A percentile compares a stretch with the other conserved stretches of the same genome.
Conservation (phyloP, 2,797 vertebrate species). For the Pipistrellus nathusii region DNA sequence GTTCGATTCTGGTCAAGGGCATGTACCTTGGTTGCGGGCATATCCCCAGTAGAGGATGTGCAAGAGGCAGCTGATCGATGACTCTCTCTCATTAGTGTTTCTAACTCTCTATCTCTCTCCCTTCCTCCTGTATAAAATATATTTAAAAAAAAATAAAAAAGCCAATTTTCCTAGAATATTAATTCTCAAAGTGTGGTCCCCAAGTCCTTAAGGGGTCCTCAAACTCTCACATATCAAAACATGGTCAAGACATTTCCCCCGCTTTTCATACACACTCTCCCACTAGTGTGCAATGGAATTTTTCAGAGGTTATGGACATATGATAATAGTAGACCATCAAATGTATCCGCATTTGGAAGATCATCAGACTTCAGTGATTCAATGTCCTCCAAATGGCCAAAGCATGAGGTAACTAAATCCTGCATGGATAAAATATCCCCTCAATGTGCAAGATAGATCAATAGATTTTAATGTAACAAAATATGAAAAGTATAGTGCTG, state of each 20-base stretch:
- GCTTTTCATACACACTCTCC: neutral
- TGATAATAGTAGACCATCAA: neutral
- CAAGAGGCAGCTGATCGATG: too few relatives aligned
- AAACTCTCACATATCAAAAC: neutral
- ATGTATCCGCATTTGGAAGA: neutral
- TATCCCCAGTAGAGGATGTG: too few relatives aligned
- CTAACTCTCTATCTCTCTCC: too few relatives aligned
- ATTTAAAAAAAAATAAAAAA: neutral
- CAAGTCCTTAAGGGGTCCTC: neutral
- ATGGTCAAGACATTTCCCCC: neutral
- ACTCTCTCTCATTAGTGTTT: too few relatives aligned
- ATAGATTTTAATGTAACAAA: neutral
- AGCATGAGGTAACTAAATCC: neutral
- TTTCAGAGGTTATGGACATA: neutral
- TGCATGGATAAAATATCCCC: neutral
- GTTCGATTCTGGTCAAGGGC: too few relatives aligned
- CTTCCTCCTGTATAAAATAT: too few relatives aligned
- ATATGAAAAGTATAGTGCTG: neutral
- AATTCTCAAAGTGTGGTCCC: neutral
- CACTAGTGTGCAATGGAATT: neutral
- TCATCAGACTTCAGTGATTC: neutral
- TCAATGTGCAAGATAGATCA: neutral
- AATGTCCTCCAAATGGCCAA: neutral
- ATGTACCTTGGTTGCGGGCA: too few relatives aligned
- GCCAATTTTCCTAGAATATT: neutral